Evolutionary conservation across 2,797 vertebrate genomes (phyloP), one percentile per base, ranked within the genome.

Genomic region (Mormyrus hasselquistii): DNA sequence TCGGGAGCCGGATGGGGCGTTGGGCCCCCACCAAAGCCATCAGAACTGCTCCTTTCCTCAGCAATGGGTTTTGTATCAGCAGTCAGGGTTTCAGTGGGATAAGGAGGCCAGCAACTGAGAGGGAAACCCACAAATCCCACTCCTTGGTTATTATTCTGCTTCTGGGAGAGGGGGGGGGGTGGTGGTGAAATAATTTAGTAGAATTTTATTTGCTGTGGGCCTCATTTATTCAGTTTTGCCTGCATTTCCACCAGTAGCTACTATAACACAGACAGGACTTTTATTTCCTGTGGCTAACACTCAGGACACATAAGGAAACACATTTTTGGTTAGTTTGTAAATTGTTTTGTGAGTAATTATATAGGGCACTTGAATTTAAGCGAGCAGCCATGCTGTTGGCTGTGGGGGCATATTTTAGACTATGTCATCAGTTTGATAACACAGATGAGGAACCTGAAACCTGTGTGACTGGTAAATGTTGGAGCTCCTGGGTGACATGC

Each of bases 191-290:
- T 88, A 52, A 85, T 76, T 41, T 41, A 12, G 41, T 38, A 29
- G 29, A 41, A 55, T 12, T 83, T 14, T 8, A 38, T 38, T 76
- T 38, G 29, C 38, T 41, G 14, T 41, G 69, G 29, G 69, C 34
- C 34, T 38, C 83, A 34, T 49, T 85, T 8, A 8, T 69, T 69
- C 62, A 34, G 25, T 69, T 83, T 92, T 92, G 92, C 88, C 76
- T 88, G 90, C 91, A 88, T 89, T 91, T 92, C 90, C 91, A 88
- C 88, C 89, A 73, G 90, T 89, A 90, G 91, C 93, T 93, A 92
- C 92, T 93, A 90, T 92, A 90, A 88, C 19, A 2, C 89, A 91
- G 92, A 92, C 87, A 91, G 55, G 62, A 25, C 44, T 92, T 90
- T 34, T 90, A 86, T 88, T 90, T 90, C 41, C 90, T 90, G 82